Conservation (phyloP, 2,113 vertebrate genomes). For the Calidris pugnax region DNA sequence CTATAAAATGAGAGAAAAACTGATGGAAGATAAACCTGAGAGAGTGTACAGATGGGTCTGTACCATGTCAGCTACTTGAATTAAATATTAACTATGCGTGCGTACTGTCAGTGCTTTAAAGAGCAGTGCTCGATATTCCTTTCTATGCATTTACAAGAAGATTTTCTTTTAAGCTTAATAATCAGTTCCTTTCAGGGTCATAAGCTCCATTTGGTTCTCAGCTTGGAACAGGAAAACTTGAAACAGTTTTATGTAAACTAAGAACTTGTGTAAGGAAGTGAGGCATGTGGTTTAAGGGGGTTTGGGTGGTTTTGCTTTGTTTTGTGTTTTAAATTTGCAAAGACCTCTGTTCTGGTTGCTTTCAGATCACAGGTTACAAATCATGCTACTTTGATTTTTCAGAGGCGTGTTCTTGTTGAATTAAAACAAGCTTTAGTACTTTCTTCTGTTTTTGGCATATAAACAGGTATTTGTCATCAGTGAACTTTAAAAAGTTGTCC, state of each 20-base stretch:
- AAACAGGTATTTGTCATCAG: neutral
- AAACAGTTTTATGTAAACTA: neutral
- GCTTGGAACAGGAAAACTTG: neutral
- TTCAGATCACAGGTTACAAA: neutral
- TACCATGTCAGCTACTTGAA: neutral
- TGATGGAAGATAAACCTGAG: neutral
- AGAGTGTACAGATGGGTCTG: neutral
- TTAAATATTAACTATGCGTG: constrained; percentile 35
- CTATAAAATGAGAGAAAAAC: neutral
- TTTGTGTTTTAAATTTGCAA: neutral
- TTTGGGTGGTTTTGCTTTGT: neutral
- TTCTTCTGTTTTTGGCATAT: neutral
- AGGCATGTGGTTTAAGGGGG: neutral
- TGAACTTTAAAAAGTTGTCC: neutral
- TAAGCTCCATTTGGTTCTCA: neutral
- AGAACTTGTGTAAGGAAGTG: neutral
- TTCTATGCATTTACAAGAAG: neutral
- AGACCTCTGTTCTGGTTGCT: neutral
- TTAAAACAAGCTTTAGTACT: neutral
- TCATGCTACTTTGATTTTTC: neutral
- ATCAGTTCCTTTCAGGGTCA: neutral
- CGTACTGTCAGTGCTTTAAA: neutral
- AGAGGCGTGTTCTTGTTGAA: neutral
- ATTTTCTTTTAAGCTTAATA: neutral
- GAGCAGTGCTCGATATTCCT: neutral